Base-by-base conservation (phyloP, 1,140 invertebrate genomes). In the Nephotettix cincticeps region DNA sequence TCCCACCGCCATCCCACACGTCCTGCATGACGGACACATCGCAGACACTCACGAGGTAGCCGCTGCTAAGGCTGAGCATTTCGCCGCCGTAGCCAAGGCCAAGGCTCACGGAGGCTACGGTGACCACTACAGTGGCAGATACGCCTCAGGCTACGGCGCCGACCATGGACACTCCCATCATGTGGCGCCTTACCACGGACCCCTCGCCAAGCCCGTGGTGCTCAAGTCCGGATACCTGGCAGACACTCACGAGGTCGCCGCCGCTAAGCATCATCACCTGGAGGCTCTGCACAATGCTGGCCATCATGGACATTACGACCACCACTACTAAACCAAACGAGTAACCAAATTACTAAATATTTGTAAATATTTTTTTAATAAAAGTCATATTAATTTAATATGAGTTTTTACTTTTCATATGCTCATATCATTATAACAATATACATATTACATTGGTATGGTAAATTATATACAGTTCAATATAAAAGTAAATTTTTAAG, bases 61-160 rank as follows among this genome's bases (percentile, higher is more conserved):
- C 54, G 72, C 66, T 47, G 77, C 76, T 68, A 77, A 77, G 71
- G 51, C 70, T 51, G 63, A 65, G 27, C 69, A 71, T 65, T 73
- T 68, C 54, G 70, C 70, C 25, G 73, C 68, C 23, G 64, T 65
- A 17, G 27, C 28, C 27, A 64, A 64, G 56, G 70, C 68, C 40
- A 69, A 68, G 45, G 75, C 47, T 56, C 67, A 32, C 67, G 67
- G 67, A 71, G 61, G 61, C 2, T 72, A 68, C 68, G 70, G 32
- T 32, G 28, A 19, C 14, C 14, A 51, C 47, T 51, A 51, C 47
- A 51, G n/a, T 21, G 47, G 47, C 14, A 51, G 14, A 51, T 51
- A 51, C 21, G 47, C 14, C 21, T 17, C 14, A 51, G 14, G 19
- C 21, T 51, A 17, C 47, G 47, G 47, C 4, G 47, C 14, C 14